phyloP scores from a whole-genome alignment of 2,888 invertebrate genomes.

The Himalopsyche kuldschensis region DNA sequence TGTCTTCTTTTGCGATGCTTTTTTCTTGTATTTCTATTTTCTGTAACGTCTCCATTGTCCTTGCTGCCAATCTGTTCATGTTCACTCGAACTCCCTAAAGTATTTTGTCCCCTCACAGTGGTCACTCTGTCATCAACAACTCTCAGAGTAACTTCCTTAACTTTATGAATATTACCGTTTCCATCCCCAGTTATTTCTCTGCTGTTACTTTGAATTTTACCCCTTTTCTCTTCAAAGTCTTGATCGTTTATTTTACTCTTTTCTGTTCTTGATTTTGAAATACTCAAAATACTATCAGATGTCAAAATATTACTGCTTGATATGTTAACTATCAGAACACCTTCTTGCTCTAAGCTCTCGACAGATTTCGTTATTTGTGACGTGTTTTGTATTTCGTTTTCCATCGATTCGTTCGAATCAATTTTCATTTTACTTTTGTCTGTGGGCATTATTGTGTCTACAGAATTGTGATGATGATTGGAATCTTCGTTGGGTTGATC shows the following conservation, averaged over 20 bases:
- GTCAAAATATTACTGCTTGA: constrained; percentile 56
- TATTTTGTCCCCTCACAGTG: constrained; percentile 11
- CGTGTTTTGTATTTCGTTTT: background rate
- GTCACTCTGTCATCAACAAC: constrained; percentile 6
- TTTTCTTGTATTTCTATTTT: constrained; percentile 11
- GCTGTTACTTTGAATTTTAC: constrained; percentile 60
- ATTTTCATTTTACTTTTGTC: background rate
- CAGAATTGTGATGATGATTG: background rate
- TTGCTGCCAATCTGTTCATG: background rate
- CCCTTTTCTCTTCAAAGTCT: constrained; percentile 52
- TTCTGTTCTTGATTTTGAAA: constrained; percentile 46
- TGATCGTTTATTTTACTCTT: constrained; percentile 20
- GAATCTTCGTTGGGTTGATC: background rate
- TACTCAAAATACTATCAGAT: constrained; percentile 52
- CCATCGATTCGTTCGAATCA: background rate
- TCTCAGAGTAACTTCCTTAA: constrained; percentile 8
- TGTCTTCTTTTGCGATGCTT: constrained; percentile 40
- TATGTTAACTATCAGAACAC: constrained; percentile 55
- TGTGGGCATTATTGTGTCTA: background rate
- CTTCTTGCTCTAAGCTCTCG: constrained; percentile 58
- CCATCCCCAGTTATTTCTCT: constrained; percentile 58
- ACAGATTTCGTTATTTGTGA: constrained; percentile 2
- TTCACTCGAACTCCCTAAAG: constrained; percentile 11
- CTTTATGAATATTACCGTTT: constrained; percentile 52
- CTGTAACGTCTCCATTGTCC: constrained; percentile 8